Evolutionary conservation across 1,140 invertebrate genomes (phyloP).

Genomic region (Drosophila lini): DNA sequence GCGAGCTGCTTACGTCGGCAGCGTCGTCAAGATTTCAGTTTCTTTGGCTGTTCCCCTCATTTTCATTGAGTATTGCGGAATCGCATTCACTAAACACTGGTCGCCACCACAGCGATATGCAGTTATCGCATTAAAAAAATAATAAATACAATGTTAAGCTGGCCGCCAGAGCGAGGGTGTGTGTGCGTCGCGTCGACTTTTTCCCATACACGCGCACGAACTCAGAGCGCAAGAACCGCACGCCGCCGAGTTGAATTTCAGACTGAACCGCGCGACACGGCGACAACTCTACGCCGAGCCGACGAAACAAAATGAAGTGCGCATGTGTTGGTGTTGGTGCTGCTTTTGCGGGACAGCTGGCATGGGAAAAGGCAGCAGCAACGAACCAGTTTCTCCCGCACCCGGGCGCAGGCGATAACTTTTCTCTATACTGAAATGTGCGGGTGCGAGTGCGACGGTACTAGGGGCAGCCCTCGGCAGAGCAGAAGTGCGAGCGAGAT

Average conservation of each 20-base stretch:
- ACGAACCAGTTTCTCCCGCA: conserved; percentile 66
- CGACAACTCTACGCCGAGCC: conserved; percentile 60
- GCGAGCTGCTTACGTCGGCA: conserved; percentile 37
- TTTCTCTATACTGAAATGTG: conserved; percentile 74
- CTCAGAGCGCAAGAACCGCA: conserved; percentile 39
- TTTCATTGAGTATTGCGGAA: conserved; percentile 27
- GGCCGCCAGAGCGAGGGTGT: conserved; percentile 14
- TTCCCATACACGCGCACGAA: conserved; percentile 13
- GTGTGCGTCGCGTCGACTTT: conserved; percentile 42
- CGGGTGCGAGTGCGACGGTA: conserved; percentile 62
- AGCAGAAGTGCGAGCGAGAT: conserved; percentile 38
- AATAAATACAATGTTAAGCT: conserved; percentile 15
- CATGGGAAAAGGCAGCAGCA: conserved; percentile 25
- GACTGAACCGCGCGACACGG: conserved; percentile 50
- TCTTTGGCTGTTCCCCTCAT: conserved; percentile 10
- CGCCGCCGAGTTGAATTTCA: conserved; percentile 61
- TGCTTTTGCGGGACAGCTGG: conserved; percentile 14
- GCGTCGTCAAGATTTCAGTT: conserved; percentile 27
- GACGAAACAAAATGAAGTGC: conserved; percentile 72
- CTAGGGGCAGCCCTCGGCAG: conserved; percentile 19
- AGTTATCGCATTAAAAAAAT: conserved; percentile 11
- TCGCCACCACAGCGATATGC: background rate
- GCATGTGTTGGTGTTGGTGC: conserved; percentile 55
- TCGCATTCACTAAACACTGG: conserved; percentile 32
- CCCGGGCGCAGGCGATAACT: conserved; percentile 37